Conservation (phyloP, 2,888 invertebrate genomes). For the Arrhopalites spinosus region DNA sequence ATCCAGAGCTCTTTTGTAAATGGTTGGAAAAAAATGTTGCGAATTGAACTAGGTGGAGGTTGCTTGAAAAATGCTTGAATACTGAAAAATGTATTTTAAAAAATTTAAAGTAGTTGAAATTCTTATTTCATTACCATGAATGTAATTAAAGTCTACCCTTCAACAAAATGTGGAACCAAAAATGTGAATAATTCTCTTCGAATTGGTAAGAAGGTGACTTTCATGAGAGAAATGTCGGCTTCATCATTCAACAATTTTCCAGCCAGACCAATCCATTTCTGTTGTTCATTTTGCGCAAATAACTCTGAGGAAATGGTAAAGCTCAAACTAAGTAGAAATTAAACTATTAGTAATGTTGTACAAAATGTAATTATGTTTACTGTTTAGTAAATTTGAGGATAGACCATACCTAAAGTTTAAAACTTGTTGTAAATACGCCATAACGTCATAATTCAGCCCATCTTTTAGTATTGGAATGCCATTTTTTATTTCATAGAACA, state of each 20-base stretch:
- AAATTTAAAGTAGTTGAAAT: too few species aligned
- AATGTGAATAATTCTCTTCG: not conserved
- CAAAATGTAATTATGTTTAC: not conserved
- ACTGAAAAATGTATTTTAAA: too few species aligned
- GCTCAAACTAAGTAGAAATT: not conserved
- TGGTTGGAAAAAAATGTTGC: slow-evolving; percentile 41
- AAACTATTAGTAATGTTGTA: not conserved
- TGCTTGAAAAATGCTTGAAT: slow-evolving; percentile 44
- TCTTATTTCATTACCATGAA: too few species aligned
- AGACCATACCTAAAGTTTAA: not conserved
- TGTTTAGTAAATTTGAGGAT: not conserved
- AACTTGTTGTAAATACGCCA: too few species aligned
- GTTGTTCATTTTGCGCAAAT: not conserved
- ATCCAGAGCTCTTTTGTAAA: slow-evolving; percentile 42
- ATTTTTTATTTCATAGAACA: too few species aligned
- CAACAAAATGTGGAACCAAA: slow-evolving; percentile 9
- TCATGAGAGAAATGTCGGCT: slow-evolving; percentile 4
- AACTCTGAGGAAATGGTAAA: not conserved
- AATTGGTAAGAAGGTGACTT: slow-evolving; percentile 11
- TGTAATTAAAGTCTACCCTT: not conserved
- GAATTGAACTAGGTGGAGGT: slow-evolving; percentile 41
- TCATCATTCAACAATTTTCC: not conserved
- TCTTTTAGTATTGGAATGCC: too few species aligned
- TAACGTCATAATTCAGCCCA: too few species aligned
- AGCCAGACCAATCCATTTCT: slow-evolving; percentile 1